phyloP scores from a whole-genome alignment of 2,113 vertebrate genomes.

The Collichthys lucidus region DNA sequence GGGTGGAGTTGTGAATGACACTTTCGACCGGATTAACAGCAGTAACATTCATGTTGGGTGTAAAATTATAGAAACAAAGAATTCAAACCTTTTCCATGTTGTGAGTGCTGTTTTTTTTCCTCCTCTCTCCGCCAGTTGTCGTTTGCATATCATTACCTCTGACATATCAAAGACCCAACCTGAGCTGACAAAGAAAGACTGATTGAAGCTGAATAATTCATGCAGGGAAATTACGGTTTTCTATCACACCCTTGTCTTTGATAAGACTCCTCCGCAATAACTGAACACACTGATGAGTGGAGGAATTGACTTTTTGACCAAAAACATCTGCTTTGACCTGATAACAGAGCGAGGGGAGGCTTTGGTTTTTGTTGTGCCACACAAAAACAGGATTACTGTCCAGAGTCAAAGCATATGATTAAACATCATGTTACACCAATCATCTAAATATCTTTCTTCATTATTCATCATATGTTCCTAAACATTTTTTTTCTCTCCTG shows the following conservation, averaged over 20 bases:
- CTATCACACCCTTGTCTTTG: constrained; percentile 55
- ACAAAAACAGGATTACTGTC: background rate
- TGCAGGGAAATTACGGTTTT: constrained; percentile 66
- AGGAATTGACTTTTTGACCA: constrained; percentile 23
- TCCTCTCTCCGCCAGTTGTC: constrained; percentile 21
- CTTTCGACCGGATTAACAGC: constrained; percentile 34
- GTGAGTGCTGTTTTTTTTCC: background rate
- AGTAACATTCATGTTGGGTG: constrained; percentile 43
- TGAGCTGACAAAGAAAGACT: constrained; percentile 73
- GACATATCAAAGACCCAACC: constrained; percentile 70
- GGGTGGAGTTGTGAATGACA: constrained; percentile 64
- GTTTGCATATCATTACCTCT: constrained; percentile 79
- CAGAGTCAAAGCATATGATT: background rate
- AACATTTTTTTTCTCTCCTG: background rate
- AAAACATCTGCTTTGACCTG: constrained; percentile 34
- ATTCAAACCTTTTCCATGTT: constrained; percentile 24
- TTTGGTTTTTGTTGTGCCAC: background rate
- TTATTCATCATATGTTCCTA: no score
- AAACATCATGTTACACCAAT: background rate
- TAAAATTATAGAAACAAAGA: constrained; percentile 54
- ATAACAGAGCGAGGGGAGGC: background rate
- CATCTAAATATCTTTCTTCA: background rate
- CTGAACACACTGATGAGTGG: constrained; percentile 24
- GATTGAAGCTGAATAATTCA: constrained; percentile 78
- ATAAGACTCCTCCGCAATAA: constrained; percentile 50